Base-by-base conservation (phyloP, 2,113 vertebrate genomes). In the Rafetus swinhoei region DNA sequence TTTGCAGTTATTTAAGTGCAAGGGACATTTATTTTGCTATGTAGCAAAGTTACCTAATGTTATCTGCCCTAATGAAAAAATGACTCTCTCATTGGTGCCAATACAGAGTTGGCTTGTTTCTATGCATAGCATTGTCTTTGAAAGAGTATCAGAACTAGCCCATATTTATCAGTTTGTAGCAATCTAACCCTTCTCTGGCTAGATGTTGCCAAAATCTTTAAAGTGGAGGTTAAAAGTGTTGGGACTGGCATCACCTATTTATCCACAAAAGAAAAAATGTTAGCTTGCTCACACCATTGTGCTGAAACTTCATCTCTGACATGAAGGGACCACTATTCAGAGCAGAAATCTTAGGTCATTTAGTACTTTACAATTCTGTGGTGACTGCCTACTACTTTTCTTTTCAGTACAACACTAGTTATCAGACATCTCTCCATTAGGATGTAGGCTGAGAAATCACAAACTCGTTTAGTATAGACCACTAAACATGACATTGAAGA, bases 61-160 rank as follows among this genome's bases (percentile, higher is more conserved):
- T 79, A 11, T 8, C 4, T 9, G 57, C 8, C 52, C 14, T 52
- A 35, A 25, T 60, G 22, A 80, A 4, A 54, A 16, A 60, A 82
- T 72, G 55, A 45, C 82, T 72, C 5, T 22, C 7, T 35, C 12
- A 24, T 1, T 4, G 9, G 16, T 4, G 1, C 53, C 24, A 57
- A 50, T 21, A 79, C 11, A n/a, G 3, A 32, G 22, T 35, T 76
- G 22, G 39, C 19, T 88, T 79, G 50, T n/a, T 54, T 2, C 12
- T 45, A 81, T 1, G 69, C 76, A 72, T 0, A 32, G 1, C 5
- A 2, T 16, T 25, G 59, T 8, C 12, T 29, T 7, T 1, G 10
- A 2, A 5, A 84, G 7, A 6, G 6, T 4, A 0, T 22, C 25
- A 32, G 25, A 56, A 81, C 7, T 76, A 3, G 10, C n/a, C 0